A percentile compares a stretch with the other conserved stretches of the same genome.
phyloP scores from a whole-genome alignment of 2,888 invertebrate genomes.

The Anticlea derivata region DNA sequence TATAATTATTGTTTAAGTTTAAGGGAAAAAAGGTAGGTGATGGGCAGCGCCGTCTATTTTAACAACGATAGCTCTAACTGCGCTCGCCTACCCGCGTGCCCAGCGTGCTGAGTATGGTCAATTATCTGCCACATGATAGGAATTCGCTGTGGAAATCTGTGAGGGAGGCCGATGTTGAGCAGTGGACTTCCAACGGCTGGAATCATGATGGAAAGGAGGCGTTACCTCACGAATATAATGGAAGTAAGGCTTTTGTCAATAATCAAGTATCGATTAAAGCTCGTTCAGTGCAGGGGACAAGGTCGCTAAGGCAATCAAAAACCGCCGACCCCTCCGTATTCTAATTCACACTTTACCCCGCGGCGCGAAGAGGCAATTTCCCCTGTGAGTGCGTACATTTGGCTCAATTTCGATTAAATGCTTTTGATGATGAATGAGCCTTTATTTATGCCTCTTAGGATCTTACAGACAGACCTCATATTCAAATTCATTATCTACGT shows the following conservation, averaged over 20 bases:
- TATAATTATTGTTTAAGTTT: background rate
- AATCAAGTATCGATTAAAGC: slow-evolving; percentile 57
- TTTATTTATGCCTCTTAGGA: slow-evolving; percentile 39
- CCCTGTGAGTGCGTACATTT: slow-evolving; percentile 21
- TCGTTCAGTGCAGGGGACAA: slow-evolving; percentile 49
- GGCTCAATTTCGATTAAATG: slow-evolving; percentile 43
- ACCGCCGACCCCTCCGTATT: slow-evolving; percentile 24
- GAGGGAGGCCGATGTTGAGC: too few relatives aligned
- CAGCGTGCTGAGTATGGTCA: too few relatives aligned
- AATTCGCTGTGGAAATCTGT: too few relatives aligned
- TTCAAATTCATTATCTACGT: slow-evolving; percentile 28
- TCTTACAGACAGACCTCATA: slow-evolving; percentile 26
- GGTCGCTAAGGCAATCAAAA: slow-evolving; percentile 52
- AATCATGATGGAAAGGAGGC: too few relatives aligned
- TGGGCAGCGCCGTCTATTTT: too few relatives aligned
- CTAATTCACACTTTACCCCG: slow-evolving; percentile 40
- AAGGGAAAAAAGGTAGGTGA: too few relatives aligned
- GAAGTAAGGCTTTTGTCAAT: slow-evolving; percentile 24
- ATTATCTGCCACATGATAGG: too few relatives aligned
- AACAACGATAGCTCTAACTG: too few relatives aligned
- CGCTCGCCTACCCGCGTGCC: too few relatives aligned
- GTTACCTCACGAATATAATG: background rate
- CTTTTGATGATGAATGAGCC: slow-evolving; percentile 44
- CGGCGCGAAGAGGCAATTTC: slow-evolving; percentile 37
- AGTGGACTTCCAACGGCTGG: too few relatives aligned